phyloP scores from a whole-genome alignment of 92 coral and sea anemone genomes.

The Porites lobata region DNA sequence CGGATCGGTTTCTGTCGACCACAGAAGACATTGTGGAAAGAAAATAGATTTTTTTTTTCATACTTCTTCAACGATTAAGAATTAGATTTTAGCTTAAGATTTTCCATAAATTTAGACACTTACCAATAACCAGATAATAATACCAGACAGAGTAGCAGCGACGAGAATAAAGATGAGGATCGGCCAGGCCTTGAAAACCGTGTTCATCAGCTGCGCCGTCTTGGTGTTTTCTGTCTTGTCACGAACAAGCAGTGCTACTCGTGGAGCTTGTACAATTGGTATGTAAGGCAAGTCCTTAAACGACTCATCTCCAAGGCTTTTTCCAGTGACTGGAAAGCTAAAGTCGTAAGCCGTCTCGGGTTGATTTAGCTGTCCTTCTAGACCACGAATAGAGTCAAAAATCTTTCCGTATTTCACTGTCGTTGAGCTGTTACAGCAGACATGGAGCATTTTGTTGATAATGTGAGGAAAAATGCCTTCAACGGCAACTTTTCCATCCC shows the following conservation, averaged over 20 bases:
- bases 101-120: constrained; percentile 21
- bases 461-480: constrained; percentile 96
- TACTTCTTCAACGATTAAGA: too few species aligned
- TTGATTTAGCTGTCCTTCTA: constrained; percentile 77
- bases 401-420: constrained; percentile 75
- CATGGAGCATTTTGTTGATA: constrained; percentile 78
- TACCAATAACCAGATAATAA: constrained; percentile 95
- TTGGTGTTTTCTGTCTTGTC: constrained; percentile 77
- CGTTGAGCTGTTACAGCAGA: constrained; percentile 80
- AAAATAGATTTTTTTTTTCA: too few species aligned
- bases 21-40: too few species aligned
- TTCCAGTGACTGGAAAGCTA: constrained; percentile 89
- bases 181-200: constrained; percentile 96
- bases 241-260: constrained; percentile 90
- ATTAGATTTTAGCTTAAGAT: not conserved
- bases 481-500: constrained; percentile 65
- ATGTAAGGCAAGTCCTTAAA: constrained; percentile 89
- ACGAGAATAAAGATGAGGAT: constrained; percentile 93
- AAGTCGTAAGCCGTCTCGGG: constrained; percentile 79
- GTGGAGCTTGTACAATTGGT: constrained; percentile 89
- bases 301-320: constrained; percentile 66
- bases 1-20: too few species aligned
- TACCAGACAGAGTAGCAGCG: constrained; percentile 96
- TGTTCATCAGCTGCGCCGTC: constrained; percentile 82
- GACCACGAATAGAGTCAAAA: constrained; percentile 72